These are phyloP conservation scores for Sardina pilchardus DNA, from an alignment of 2,113 vertebrate species.

Conservation along the genomic window DNA sequence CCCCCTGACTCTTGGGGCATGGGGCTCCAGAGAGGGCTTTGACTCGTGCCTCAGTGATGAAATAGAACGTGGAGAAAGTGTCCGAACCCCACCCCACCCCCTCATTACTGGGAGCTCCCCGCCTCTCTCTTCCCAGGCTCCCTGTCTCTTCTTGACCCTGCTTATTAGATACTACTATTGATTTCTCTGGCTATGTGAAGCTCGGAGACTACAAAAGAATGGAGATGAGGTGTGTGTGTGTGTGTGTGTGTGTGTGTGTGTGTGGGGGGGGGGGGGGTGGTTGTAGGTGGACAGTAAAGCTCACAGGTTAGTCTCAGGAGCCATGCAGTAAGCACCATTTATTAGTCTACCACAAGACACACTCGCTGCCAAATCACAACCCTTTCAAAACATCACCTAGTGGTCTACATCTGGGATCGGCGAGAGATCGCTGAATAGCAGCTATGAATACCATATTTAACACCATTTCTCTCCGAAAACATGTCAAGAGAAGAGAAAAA, in stretches of 20 bases:
- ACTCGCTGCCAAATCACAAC: neutral
- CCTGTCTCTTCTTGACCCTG: neutral
- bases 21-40: neutral
- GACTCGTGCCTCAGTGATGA: too few relatives aligned
- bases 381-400: neutral
- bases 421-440: neutral
- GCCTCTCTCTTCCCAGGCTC: neutral
- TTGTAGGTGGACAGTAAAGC: neutral
- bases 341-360: neutral
- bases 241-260: neutral
- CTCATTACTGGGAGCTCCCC: neutral
- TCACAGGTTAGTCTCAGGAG: neutral
- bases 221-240: neutral
- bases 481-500: neutral
- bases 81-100: neutral
- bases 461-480: neutral
- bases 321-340: neutral
- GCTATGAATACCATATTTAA: neutral
- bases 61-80: too few relatives aligned
- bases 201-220: neutral
- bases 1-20: neutral
- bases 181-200: neutral
- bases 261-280: neutral
- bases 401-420: neutral
- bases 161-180: neutral